These are phyloP conservation scores for Drosophila niveifrons DNA, from an alignment of 2,888 invertebrate genomes.

Conservation along the genomic window DNA sequence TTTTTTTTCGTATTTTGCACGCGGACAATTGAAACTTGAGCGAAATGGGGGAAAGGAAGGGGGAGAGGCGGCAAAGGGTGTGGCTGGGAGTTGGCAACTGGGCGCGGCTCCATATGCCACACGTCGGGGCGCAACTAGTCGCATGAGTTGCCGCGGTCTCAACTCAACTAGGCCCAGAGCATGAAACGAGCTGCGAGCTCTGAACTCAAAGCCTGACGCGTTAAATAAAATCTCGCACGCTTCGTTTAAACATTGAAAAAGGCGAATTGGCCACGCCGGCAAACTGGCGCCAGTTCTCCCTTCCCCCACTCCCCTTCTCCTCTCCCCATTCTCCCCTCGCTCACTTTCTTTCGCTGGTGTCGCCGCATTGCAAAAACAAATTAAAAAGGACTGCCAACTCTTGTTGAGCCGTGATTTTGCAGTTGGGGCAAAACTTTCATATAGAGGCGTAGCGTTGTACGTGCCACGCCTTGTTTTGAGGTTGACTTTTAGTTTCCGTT, in stretches of 20 bases:
- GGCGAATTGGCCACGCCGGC: conserved; percentile 37
- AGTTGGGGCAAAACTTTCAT: conserved; percentile 50
- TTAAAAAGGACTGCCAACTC: conserved; percentile 69
- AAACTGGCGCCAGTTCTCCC: conserved; percentile 21
- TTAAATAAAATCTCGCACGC: conserved; percentile 77
- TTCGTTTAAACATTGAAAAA: conserved; percentile 57
- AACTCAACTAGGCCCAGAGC: conserved; percentile 29
- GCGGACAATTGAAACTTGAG: conserved; percentile 67
- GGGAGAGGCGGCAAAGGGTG: not conserved
- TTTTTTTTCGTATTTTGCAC: conserved; percentile 26
- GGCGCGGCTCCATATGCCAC: conserved; percentile 31
- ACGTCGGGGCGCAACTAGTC: conserved; percentile 62
- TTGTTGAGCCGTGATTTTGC: conserved; percentile 20
- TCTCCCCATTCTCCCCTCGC: too few species aligned
- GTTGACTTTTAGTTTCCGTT: conserved; percentile 58
- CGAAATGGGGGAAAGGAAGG: conserved; percentile 3
- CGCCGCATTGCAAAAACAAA: conserved; percentile 32
- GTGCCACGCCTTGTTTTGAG: conserved; percentile 60
- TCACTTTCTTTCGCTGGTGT: not conserved
- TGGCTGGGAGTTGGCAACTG: conserved; percentile 8
- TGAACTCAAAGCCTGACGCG: conserved; percentile 36
- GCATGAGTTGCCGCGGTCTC: conserved; percentile 7
- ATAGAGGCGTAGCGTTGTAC: conserved; percentile 54
- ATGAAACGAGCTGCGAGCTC: conserved; percentile 19
- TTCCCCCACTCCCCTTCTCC: not conserved